Conservation (phyloP, 2,888 invertebrate genomes). For the Lordiphosa fenestrarum region DNA sequence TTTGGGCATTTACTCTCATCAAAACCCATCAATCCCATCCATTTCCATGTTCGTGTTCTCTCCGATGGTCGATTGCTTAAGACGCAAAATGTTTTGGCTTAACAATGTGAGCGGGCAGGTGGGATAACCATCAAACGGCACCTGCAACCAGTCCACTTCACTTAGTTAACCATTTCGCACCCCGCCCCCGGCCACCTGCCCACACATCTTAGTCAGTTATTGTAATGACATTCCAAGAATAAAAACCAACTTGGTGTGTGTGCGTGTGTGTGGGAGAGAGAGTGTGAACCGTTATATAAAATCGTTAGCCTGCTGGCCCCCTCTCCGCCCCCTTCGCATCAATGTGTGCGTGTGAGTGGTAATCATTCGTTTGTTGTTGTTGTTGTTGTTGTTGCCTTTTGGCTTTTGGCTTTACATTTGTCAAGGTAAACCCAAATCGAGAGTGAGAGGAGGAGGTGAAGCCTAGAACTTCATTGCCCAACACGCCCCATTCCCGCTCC, state of each 20-base stretch:
- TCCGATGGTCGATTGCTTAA: no score
- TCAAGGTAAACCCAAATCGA: slow-evolving; percentile 54
- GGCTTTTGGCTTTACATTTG: slow-evolving; percentile 56
- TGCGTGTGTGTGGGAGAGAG: slow-evolving; percentile 3
- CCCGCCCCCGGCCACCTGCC: neutral
- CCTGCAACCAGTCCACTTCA: slow-evolving; percentile 1
- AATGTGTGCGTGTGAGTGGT: slow-evolving; percentile 17
- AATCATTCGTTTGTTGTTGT: slow-evolving; percentile 29
- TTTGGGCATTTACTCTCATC: no score
- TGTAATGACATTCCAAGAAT: slow-evolving; percentile 50
- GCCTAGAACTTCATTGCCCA: slow-evolving; percentile 26
- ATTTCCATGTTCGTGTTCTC: no score
- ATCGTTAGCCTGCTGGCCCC: slow-evolving; percentile 33
- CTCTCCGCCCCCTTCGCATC: slow-evolving; percentile 1
- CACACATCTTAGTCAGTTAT: slow-evolving; percentile 28
- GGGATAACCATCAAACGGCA: neutral
- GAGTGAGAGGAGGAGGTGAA: neutral
- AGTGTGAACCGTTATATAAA: slow-evolving; percentile 48
- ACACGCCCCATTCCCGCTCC: slow-evolving; percentile 8
- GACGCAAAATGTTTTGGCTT: no score
- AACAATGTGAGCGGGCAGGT: no score
- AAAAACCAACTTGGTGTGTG: slow-evolving; percentile 23
- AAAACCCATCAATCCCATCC: no score
- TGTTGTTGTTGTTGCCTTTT: slow-evolving; percentile 29
- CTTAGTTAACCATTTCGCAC: neutral